These are phyloP conservation scores for Spatulosminthurus flaviceps DNA, from an alignment of 2,888 invertebrate species.

Conservation along the genomic window DNA sequence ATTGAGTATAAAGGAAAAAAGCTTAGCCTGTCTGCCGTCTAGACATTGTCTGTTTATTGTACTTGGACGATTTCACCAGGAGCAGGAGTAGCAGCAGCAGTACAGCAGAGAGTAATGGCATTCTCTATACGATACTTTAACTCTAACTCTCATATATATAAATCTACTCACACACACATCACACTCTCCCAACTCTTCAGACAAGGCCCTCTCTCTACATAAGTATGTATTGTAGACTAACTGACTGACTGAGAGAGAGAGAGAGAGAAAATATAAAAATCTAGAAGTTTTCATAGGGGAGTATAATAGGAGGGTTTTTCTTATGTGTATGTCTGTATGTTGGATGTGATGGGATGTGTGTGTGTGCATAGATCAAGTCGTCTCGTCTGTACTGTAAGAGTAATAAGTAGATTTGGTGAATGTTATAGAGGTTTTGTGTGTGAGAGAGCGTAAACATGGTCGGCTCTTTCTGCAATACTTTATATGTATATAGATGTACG, in stretches of 20 bases:
- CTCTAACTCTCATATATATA: background rate
- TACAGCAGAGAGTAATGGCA: conserved; percentile 26
- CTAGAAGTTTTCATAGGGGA: background rate
- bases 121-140: background rate
- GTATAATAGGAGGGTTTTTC: background rate
- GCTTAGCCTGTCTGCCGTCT: conserved; percentile 53
- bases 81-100: conserved; percentile 45
- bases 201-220: no score
- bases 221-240: no score
- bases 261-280: no score
- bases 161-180: conserved; percentile 9
- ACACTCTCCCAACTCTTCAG: background rate
- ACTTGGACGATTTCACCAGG: conserved; percentile 47
- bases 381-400: no score
- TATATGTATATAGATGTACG: no score
- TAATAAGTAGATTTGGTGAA: background rate
- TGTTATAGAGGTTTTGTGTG: no score
- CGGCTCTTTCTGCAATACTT: background rate
- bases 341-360: background rate
- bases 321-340: background rate
- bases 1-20: conserved; percentile 21
- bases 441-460: background rate
- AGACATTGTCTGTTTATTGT: conserved; percentile 56
- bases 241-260: no score
- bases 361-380: background rate